Evolutionary conservation across 2,797 vertebrate species (phyloP).

Genomic region (Esox lucius): DNA sequence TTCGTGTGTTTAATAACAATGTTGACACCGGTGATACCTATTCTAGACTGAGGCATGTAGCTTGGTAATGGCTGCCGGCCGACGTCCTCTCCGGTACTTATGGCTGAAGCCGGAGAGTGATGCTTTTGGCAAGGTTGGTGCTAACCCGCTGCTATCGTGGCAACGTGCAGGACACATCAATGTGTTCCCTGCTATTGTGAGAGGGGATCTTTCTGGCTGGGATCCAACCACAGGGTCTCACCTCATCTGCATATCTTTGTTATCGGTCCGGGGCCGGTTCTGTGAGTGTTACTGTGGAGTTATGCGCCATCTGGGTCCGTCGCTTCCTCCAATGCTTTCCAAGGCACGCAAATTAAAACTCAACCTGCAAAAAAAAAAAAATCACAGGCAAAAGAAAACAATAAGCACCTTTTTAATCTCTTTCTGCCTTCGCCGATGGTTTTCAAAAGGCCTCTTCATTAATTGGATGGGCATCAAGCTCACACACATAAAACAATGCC

Average conservation of each 20-base stretch:
- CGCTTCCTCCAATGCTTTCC: slow-evolving; percentile 82
- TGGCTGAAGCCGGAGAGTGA: slow-evolving; percentile 37
- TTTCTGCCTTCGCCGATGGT: slow-evolving; percentile 87
- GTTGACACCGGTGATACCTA: slow-evolving; percentile 66
- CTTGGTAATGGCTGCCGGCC: slow-evolving; percentile 77
- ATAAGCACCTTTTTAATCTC: slow-evolving; percentile 98
- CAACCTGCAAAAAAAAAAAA: slow-evolving; percentile 85
- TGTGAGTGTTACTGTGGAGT: slow-evolving; percentile 63
- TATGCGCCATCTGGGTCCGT: slow-evolving; percentile 90
- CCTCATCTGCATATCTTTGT: slow-evolving; percentile 99
- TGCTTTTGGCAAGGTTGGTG: slow-evolving; percentile 82
- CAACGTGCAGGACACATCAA: slow-evolving; percentile 88
- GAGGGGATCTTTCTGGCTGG: slow-evolving; percentile 84
- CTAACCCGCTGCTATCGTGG: slow-evolving; percentile 83
- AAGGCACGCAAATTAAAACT: slow-evolving; percentile 97
- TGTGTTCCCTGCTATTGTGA: slow-evolving; percentile 90
- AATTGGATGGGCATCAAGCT: slow-evolving; percentile 98
- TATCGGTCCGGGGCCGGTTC: slow-evolving; percentile 86
- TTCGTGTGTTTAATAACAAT: slow-evolving; percentile 61
- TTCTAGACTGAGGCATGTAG: slow-evolving; percentile 62
- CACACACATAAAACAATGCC: slow-evolving; percentile 90
- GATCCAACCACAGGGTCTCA: slow-evolving; percentile 80
- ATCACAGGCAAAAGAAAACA: slow-evolving; percentile 90
- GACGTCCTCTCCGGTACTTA: slow-evolving; percentile 54
- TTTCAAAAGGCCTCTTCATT: slow-evolving; percentile 96